phyloP scores from a whole-genome alignment of 2,888 invertebrate genomes.

The Uloborus plumipes region DNA sequence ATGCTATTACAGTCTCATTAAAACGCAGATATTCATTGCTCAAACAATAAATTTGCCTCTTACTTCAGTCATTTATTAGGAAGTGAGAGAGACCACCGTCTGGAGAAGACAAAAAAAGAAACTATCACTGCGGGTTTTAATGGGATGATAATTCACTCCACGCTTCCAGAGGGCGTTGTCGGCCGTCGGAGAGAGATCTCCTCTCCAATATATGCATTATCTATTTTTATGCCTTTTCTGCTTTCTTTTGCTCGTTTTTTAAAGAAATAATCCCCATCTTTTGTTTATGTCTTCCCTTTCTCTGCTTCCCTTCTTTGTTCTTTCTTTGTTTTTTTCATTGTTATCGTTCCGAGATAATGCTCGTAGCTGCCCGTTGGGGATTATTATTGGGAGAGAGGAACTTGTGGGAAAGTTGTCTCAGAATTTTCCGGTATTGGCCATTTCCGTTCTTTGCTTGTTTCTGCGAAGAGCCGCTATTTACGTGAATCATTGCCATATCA shows the following conservation, averaged over 20 bases:
- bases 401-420: too few species aligned
- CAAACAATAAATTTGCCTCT: neutral
- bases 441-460: too few species aligned
- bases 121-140: conserved; percentile 3
- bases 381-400: too few species aligned
- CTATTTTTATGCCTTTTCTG: conserved; percentile 13
- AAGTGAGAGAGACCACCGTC: conserved; percentile 1
- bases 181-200: neutral
- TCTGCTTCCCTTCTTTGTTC: conserved; percentile 7
- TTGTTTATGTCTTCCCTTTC: conserved; percentile 23
- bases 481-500: too few species aligned
- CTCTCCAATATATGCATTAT: neutral
- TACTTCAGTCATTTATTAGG: neutral
- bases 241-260: conserved; percentile 12
- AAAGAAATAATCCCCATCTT: conserved; percentile 11
- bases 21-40: too few species aligned
- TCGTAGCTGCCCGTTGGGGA: too few species aligned
- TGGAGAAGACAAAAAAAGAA: neutral
- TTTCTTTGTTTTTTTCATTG: conserved; percentile 14
- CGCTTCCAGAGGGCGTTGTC: conserved; percentile 41
- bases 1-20: too few species aligned
- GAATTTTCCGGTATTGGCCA: too few species aligned
- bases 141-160: conserved; percentile 56
- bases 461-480: too few species aligned
- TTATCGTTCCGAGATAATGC: too few species aligned